phyloP scores from a whole-genome alignment of 2,797 vertebrate genomes.

The Trematomus bernacchii region DNA sequence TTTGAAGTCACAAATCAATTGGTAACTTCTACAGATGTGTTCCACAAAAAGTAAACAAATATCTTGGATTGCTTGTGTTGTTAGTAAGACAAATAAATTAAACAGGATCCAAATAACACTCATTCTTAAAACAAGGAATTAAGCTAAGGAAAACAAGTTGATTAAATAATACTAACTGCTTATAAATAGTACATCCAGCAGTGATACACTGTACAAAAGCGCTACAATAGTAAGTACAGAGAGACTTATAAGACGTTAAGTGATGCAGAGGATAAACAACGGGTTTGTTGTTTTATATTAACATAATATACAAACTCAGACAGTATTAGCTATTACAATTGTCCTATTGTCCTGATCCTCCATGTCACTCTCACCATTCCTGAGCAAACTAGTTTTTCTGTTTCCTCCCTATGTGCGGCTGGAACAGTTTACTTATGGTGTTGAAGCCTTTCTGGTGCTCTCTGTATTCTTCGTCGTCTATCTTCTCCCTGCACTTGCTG shows the following conservation, averaged over 20 bases:
- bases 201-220: constrained; percentile 2
- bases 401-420: constrained; percentile 86
- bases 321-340: not conserved
- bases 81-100: constrained; percentile 15
- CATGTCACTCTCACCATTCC: constrained; percentile 62
- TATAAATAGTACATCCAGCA: constrained; percentile 32
- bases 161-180: constrained; percentile 15
- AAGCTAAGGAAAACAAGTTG: not conserved
- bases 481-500: constrained; percentile 63
- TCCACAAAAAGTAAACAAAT: constrained; percentile 8
- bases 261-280: not conserved
- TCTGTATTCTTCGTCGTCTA: constrained; percentile 79
- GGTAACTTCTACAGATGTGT: constrained; percentile 19
- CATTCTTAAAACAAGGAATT: constrained; percentile 6
- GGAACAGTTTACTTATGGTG: constrained; percentile 90
- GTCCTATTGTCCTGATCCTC: constrained; percentile 40
- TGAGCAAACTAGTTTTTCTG: constrained; percentile 81
- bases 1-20: constrained; percentile 22
- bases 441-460: constrained; percentile 88
- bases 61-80: not conserved
- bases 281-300: constrained; percentile 1
- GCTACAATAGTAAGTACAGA: not conserved
- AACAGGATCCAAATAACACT: constrained; percentile 10
- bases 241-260: not conserved
- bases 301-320: constrained; percentile 11